phyloP scores from a whole-genome alignment of 2,888 invertebrate genomes.

The Troides oblongomaculatus region DNA sequence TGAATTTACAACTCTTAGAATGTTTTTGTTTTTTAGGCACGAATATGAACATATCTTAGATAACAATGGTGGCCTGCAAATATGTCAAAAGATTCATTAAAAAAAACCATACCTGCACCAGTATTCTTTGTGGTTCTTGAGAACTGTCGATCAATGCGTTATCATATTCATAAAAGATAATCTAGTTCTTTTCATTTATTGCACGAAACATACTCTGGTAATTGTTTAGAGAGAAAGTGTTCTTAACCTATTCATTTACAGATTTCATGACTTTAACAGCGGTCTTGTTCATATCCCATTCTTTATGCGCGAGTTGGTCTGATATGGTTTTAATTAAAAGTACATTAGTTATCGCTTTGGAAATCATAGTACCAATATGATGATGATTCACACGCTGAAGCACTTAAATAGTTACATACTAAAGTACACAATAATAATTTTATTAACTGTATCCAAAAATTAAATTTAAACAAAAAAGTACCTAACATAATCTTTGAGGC shows the following conservation, averaged over 20 bases:
- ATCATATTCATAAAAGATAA: neutral
- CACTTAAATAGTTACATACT: no score
- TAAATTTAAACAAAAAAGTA: no score
- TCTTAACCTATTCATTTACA: neutral
- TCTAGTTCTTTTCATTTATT: neutral
- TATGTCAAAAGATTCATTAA: neutral
- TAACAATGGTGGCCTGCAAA: neutral
- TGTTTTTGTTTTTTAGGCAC: neutral
- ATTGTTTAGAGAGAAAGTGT: neutral
- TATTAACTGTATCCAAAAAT: no score
- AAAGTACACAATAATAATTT: no score
- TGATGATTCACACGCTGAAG: no score
- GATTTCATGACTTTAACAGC: neutral
- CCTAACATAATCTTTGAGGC: no score
- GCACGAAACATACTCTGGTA: neutral
- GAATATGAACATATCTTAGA: neutral
- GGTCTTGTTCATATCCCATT: neutral
- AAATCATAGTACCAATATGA: neutral
- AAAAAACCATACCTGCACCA: neutral
- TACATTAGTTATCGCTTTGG: neutral
- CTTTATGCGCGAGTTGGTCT: neutral
- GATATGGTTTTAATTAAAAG: conserved; percentile 1
- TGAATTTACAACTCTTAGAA: neutral
- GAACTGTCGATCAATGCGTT: neutral
- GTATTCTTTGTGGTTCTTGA: neutral